phyloP scores from a whole-genome alignment of 2,888 invertebrate genomes.

The Thymelicus acteon region DNA sequence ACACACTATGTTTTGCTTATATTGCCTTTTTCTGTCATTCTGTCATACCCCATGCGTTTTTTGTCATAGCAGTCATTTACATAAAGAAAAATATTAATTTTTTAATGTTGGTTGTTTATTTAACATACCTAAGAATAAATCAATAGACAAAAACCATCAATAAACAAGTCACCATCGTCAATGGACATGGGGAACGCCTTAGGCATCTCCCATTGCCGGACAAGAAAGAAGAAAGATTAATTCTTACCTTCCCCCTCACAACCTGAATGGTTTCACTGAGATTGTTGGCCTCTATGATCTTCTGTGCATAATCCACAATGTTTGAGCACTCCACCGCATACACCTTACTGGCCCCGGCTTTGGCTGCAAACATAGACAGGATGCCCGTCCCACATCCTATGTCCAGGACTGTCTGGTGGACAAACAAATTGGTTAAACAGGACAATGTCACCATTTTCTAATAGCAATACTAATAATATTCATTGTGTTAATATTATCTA shows the following conservation, averaged over 20 bases:
- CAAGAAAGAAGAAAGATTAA: not conserved
- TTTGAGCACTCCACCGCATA: constrained; percentile 99
- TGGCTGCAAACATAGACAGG: constrained; percentile 99
- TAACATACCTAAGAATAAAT: no score
- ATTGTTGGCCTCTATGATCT: constrained; percentile 95
- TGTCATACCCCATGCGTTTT: no score
- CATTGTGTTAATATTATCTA: no score
- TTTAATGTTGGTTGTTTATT: no score
- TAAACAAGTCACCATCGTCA: not conserved
- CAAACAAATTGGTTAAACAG: not conserved
- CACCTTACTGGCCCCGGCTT: constrained; percentile 97
- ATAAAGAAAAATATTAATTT: no score
- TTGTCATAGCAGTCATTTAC: no score
- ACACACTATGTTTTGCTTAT: no score
- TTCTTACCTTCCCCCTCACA: constrained; percentile 90
- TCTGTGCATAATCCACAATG: constrained; percentile 98
- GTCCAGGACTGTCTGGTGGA: constrained; percentile 91
- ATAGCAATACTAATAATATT: no score
- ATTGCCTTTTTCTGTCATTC: no score
- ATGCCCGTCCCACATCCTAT: constrained; percentile 99
- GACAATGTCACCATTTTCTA: not conserved
- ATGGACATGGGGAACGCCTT: no score
- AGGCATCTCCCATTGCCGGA: no score
- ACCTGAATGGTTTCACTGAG: constrained; percentile 92
- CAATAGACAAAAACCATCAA: not conserved